These are phyloP conservation scores for Coryphaenoides rupestris DNA, from an alignment of 2,113 vertebrate species.

Conservation along the genomic window DNA sequence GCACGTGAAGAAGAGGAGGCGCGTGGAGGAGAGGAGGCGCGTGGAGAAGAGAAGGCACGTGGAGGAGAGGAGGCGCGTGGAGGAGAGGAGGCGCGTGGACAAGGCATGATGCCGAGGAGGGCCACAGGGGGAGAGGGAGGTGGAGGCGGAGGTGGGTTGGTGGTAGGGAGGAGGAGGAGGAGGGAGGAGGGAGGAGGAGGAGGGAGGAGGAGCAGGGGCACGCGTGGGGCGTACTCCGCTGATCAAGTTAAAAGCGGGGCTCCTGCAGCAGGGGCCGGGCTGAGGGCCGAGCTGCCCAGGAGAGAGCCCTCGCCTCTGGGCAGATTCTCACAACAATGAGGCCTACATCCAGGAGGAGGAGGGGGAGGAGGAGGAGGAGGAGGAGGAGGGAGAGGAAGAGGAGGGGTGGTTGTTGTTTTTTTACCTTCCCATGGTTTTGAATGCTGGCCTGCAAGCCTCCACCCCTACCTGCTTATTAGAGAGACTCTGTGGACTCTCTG, in stretches of 20 bases:
- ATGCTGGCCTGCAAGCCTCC: constrained; percentile 6
- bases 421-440: constrained; percentile 24
- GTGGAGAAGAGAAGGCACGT: no score
- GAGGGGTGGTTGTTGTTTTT: constrained; percentile 31
- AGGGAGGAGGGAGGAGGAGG: constrained; percentile 16
- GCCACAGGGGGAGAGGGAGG: not conserved
- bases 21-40: no score
- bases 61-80: no score
- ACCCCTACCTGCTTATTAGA: constrained; percentile 27
- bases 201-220: constrained; percentile 17
- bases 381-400: constrained; percentile 17
- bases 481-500: constrained; percentile 21
- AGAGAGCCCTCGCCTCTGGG: constrained; percentile 72
- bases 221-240: constrained; percentile 20
- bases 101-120: not conserved
- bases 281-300: constrained; percentile 74
- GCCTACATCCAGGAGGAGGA: constrained; percentile 54
- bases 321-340: constrained; percentile 60
- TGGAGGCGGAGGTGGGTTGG: constrained; percentile 38
- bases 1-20: not conserved
- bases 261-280: constrained; percentile 67
- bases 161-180: constrained; percentile 20
- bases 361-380: constrained; percentile 46
- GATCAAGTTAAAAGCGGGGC: constrained; percentile 69
- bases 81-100: no score